These are phyloP conservation scores for Calycopis cecrops DNA, from an alignment of 1,140 invertebrate genomes.

Conservation along the genomic window DNA sequence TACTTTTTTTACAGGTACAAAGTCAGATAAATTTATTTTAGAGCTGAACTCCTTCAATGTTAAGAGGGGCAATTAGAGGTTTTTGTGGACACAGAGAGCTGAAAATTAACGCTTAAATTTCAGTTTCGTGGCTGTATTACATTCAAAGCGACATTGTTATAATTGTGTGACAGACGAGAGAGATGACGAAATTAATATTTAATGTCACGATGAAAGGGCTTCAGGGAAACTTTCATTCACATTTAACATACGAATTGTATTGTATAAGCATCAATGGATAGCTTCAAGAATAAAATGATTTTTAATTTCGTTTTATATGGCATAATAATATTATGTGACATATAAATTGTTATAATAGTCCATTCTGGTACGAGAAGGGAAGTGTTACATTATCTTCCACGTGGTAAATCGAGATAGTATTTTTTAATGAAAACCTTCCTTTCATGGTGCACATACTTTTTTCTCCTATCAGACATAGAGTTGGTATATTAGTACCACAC, in stretches of 20 bases:
- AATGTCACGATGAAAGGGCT: neutral
- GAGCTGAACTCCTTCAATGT: constrained; percentile 23
- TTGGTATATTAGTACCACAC: too few species aligned
- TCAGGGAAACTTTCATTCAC: neutral
- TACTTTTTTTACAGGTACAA: too few species aligned
- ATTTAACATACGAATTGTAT: neutral
- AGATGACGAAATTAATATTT: constrained; percentile 4
- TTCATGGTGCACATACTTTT: too few species aligned
- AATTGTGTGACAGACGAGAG: constrained; percentile 8
- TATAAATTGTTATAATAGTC: too few species aligned
- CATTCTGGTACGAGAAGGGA: too few species aligned
- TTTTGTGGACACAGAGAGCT: constrained; percentile 34
- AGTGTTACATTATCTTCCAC: too few species aligned
- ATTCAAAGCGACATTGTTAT: neutral
- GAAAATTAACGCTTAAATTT: constrained; percentile 42
- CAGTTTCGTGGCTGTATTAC: constrained; percentile 19
- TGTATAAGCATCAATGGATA: neutral
- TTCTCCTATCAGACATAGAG: too few species aligned
- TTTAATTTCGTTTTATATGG: neutral
- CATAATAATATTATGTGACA: too few species aligned
- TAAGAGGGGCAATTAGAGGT: constrained; percentile 35
- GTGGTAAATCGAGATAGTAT: too few species aligned
- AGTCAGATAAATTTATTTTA: constrained; percentile 14
- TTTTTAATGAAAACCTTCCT: too few species aligned
- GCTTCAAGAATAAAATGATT: neutral